phyloP scores from a whole-genome alignment of 2,797 vertebrate genomes.

The Alcedo atthis region DNA sequence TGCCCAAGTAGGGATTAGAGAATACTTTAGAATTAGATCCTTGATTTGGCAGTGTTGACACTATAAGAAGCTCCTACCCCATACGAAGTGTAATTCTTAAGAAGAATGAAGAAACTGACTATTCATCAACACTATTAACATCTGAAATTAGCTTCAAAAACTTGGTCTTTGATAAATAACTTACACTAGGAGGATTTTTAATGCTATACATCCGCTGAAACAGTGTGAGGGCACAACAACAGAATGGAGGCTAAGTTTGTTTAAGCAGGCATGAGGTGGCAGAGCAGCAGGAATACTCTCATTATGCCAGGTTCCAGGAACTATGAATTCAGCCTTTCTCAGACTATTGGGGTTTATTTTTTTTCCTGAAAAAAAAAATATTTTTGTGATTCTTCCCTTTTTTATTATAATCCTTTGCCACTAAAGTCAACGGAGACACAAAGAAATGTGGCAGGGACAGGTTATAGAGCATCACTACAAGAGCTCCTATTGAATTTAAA shows the following conservation, averaged over 20 bases:
- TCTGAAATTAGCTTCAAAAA: neutral
- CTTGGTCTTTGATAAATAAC: neutral
- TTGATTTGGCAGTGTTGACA: neutral
- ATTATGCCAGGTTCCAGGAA: neutral
- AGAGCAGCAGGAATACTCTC: neutral
- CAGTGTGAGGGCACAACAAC: neutral
- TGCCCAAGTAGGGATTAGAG: neutral
- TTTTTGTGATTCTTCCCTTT: neutral
- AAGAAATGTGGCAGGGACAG: neutral
- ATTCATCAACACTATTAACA: neutral
- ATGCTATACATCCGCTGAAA: neutral
- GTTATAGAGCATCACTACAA: neutral
- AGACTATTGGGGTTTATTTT: neutral
- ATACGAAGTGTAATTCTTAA: neutral
- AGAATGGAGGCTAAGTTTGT: neutral
- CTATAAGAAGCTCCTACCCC: neutral
- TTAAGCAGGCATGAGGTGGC: neutral
- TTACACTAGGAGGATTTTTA: neutral
- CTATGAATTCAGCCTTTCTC: neutral
- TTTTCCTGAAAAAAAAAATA: neutral
- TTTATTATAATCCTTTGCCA: conserved; percentile 15
- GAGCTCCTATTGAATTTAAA: neutral
- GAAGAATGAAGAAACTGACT: neutral
- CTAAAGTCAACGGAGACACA: neutral
- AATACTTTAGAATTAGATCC: neutral